Base-by-base conservation (phyloP, 2,888 invertebrate genomes). In the Tipula confusa region DNA sequence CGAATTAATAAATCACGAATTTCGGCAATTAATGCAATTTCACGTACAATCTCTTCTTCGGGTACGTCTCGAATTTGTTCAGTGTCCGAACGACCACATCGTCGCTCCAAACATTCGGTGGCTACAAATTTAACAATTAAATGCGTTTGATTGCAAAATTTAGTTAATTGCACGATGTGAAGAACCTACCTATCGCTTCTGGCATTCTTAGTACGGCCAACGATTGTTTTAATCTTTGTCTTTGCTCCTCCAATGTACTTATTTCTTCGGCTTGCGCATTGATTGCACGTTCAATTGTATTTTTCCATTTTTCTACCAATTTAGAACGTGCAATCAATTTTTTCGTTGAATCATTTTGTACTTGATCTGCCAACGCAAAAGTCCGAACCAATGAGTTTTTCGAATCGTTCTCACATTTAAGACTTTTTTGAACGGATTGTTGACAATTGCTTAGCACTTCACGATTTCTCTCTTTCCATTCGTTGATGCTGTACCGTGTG, bases 21-120 rank as follows among this genome's bases (percentile, higher is more conserved):
- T 88, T 95, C 95, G 0, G 91, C 91, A 1, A 94, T 93, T 24
- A 96, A 88, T 0, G 94, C 92, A 87, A 93, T 90, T 89, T 96
- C 95, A 89, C 93, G 95, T 1, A 94, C 92, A 11, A 96, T 88
- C 88, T 95, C 95, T 85, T 94, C 94, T 88, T 96, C 95, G 9
- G 95, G 94, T 82, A 92, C 89, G 87, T 96, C 96, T 6, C 94
- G 91, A 0, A 95, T 94, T 81, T 96, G 89, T 88, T 96, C 96
- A 0, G 93, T 92, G 86, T 93, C 93, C 24, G 93, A 91, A 11
- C 95, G 91, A 33, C 92, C 93, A 0, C 93, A 92, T 79, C 96
- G 91, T 38, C 94, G 90, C 64, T 94, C 93, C 82, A 96, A 89
- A 87, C 95, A 95, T 88, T 96, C 95, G 84, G 92, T 93, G 0